Percentiles rank a stretch among this genome's conserved stretches.
Evolutionary conservation across 23 tunicate genomes (phyloP).

Genomic region (Styela clava): DNA sequence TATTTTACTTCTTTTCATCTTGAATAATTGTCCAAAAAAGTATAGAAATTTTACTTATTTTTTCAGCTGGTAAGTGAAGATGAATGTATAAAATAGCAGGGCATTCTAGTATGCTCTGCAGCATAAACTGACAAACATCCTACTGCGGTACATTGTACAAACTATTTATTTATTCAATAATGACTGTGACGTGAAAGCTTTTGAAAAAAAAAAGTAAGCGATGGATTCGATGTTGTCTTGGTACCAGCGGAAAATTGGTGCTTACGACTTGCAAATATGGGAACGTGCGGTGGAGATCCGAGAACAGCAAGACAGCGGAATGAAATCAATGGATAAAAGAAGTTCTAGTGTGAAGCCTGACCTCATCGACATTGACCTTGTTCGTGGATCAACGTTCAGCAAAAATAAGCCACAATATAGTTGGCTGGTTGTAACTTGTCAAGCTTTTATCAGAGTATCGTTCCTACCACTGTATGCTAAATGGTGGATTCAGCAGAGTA

Average conservation of each 20-base stretch:
- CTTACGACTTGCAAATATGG: constrained; percentile 91
- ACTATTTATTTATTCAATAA: no score
- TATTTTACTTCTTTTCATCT: no score
- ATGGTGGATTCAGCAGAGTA: constrained; percentile 83
- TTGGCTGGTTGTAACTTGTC: constrained; percentile 24
- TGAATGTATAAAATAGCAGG: background rate
- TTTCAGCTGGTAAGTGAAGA: background rate
- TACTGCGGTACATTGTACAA: no score
- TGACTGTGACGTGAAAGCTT: no score
- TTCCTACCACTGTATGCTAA: constrained; percentile 51
- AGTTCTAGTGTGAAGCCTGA: constrained; percentile 55
- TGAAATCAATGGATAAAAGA: constrained; percentile 35
- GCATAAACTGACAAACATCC: no score
- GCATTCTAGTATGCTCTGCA: background rate
- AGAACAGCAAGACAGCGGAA: constrained; percentile 67
- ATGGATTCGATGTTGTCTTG: constrained; percentile 24
- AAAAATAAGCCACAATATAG: constrained; percentile 70
- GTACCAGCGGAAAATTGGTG: constrained; percentile 52
- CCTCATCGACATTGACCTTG: constrained; percentile 82
- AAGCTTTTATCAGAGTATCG: constrained; percentile 38
- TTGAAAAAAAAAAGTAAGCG: no score
- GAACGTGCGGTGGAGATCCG: constrained; percentile 79
- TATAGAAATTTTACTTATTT: no score
- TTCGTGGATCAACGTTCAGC: constrained; percentile 86
- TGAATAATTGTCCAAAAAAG: no score